Evolutionary conservation across 2,888 invertebrate species (phyloP).

Genomic region (Synanthedon formicaeformis): DNA sequence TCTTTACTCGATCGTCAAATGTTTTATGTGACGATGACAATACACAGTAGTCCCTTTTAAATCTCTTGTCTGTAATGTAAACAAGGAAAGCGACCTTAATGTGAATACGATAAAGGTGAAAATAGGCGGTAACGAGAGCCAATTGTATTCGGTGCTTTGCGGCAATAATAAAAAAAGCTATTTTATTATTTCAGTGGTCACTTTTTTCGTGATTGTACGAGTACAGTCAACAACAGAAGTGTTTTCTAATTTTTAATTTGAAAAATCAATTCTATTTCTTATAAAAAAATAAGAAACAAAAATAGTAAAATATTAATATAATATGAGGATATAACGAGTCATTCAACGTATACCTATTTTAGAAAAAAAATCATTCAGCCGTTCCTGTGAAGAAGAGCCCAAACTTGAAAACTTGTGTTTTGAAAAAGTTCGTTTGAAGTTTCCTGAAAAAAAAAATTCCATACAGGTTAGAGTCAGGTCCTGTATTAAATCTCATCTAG

Average conservation of each 20-base stretch:
- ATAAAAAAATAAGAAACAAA: too few species aligned
- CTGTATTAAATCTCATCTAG: too few species aligned
- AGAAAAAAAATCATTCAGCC: too few species aligned
- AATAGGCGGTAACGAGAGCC: neutral
- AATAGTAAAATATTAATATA: too few species aligned
- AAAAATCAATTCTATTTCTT: too few species aligned
- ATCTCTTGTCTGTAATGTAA: neutral
- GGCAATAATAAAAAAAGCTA: constrained; percentile 10
- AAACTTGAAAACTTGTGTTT: too few species aligned
- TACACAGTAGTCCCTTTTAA: neutral
- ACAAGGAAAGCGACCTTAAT: neutral
- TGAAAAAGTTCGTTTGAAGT: too few species aligned
- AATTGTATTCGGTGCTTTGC: neutral
- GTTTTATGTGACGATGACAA: constrained; percentile 7
- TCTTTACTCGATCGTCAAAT: constrained; percentile 8
- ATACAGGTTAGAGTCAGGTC: too few species aligned
- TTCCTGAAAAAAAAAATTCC: too few species aligned
- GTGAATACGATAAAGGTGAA: neutral
- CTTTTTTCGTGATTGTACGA: constrained; percentile 6
- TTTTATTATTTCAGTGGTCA: constrained; percentile 13
- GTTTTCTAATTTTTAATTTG: constrained; percentile 1
- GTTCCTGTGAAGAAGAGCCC: too few species aligned
- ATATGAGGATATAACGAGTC: too few species aligned
- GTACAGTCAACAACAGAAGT: constrained; percentile 1
- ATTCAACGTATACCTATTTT: too few species aligned